phyloP scores from a whole-genome alignment of 1,140 invertebrate species.

The Achroia grisella region DNA sequence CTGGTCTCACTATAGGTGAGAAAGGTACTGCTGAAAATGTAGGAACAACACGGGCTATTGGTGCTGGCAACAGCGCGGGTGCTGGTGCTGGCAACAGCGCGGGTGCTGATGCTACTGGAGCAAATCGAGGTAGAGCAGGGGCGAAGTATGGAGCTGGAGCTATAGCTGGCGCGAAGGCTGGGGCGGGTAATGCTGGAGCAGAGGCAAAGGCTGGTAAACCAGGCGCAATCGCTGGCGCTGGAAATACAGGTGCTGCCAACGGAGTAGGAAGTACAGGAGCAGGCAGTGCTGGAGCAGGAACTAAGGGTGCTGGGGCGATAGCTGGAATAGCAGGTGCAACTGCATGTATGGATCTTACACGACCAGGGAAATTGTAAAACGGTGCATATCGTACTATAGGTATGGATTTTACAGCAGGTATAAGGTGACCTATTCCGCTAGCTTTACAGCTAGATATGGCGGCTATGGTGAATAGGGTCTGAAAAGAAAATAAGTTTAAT shows the following conservation, averaged over 20 bases:
- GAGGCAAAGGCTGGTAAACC: not conserved
- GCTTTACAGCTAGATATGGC: slow-evolving; percentile 54
- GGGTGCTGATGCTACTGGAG: slow-evolving; percentile 15
- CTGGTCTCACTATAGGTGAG: slow-evolving; percentile 32
- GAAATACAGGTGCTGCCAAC: slow-evolving; percentile 24
- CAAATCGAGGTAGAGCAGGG: slow-evolving; percentile 3
- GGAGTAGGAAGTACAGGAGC: slow-evolving; percentile 23
- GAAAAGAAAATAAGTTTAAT: slow-evolving; percentile 26
- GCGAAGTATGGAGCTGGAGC: slow-evolving; percentile 22
- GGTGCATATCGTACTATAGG: slow-evolving; percentile 59
- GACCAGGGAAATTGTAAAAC: slow-evolving; percentile 60
- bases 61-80: slow-evolving; percentile 18
- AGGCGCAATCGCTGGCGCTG: slow-evolving; percentile 8
- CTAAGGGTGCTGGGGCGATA: slow-evolving; percentile 17
- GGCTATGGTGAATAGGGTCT: slow-evolving; percentile 37
- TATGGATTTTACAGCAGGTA: slow-evolving; percentile 42
- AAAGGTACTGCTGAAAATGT: slow-evolving; percentile 20
- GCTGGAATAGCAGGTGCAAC: slow-evolving; percentile 35
- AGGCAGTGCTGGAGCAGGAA: slow-evolving; percentile 7
- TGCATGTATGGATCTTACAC: slow-evolving; percentile 51
- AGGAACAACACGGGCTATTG: slow-evolving; percentile 17
- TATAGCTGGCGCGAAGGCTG: slow-evolving; percentile 10
- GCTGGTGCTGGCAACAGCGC: slow-evolving; percentile 18
- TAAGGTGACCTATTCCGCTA: slow-evolving; percentile 50
- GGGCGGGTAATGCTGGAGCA: slow-evolving; percentile 25